A percentile compares a stretch with the other conserved stretches of the same genome.
Evolutionary conservation across 2,797 vertebrate species (phyloP).

Genomic region (Typhlichthys eigenmanni): DNA sequence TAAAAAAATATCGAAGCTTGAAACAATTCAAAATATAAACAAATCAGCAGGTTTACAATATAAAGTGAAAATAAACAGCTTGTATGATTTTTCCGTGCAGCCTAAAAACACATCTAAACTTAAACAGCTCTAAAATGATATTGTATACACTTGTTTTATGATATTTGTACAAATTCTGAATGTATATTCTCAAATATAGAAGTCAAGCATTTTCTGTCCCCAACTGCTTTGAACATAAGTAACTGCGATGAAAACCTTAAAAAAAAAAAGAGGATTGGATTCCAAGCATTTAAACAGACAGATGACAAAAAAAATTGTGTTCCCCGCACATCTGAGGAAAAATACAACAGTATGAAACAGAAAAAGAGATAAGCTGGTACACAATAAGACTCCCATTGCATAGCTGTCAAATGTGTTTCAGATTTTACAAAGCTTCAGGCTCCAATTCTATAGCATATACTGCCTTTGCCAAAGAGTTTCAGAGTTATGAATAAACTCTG

Average conservation of each 20-base stretch:
- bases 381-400: constrained; percentile 83
- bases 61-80: constrained; percentile 59
- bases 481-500: constrained; percentile 66
- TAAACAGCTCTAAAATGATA: constrained; percentile 78
- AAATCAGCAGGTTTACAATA: constrained; percentile 44
- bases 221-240: constrained; percentile 70
- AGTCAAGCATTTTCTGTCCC: constrained; percentile 56
- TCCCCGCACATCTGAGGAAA: constrained; percentile 58
- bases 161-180: constrained; percentile 80
- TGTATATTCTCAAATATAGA: constrained; percentile 69
- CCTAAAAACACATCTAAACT: constrained; percentile 80
- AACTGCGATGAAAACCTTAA: constrained; percentile 71
- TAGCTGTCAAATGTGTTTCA: constrained; percentile 79
- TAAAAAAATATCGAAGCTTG: constrained; percentile 57
- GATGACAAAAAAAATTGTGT: constrained; percentile 71
- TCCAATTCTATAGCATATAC: constrained; percentile 63
- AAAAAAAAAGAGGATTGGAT: constrained; percentile 66
- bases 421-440: constrained; percentile 76
- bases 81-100: constrained; percentile 76
- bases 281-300: constrained; percentile 71
- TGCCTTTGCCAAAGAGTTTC: constrained; percentile 62
- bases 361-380: constrained; percentile 80
- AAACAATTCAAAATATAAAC: constrained; percentile 49
- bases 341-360: constrained; percentile 77
- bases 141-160: constrained; percentile 74